Percentiles rank a stretch among this genome's conserved stretches.
Conservation (phyloP, 2,888 invertebrate genomes). For the Synergus laeviventris region DNA sequence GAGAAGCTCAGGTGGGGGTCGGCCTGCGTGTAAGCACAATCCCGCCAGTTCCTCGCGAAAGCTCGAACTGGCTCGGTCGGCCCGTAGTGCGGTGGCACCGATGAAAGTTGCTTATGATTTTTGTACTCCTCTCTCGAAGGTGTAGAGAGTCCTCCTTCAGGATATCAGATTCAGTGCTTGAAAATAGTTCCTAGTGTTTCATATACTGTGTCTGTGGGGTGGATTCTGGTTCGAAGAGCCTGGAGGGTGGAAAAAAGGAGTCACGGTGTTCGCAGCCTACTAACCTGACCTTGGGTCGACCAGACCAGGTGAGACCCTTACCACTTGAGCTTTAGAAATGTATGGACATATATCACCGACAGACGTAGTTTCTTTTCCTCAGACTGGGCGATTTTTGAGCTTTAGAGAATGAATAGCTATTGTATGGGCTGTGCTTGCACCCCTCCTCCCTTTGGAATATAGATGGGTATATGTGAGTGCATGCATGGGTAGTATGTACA, state of each 20-base stretch:
- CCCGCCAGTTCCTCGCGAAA: slow-evolving; percentile 69
- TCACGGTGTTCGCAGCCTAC: slow-evolving; percentile 65
- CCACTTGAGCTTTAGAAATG: slow-evolving; percentile 2
- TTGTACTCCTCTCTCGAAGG: slow-evolving; percentile 1
- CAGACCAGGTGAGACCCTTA: slow-evolving; percentile 67
- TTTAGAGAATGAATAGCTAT: background rate
- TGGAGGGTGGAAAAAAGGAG: slow-evolving; percentile 47
- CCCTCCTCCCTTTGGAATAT: background rate
- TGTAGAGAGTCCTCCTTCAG: background rate
- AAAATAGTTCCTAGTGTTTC: background rate
- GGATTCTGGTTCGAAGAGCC: slow-evolving; percentile 6
- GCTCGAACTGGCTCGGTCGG: slow-evolving; percentile 62
- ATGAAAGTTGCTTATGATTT: slow-evolving; percentile 18
- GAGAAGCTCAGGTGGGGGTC: slow-evolving; percentile 39
- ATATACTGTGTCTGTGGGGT: background rate
- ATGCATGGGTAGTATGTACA: no score
- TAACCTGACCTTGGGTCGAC: slow-evolving; percentile 74
- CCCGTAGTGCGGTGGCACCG: slow-evolving; percentile 30
- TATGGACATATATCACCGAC: background rate
- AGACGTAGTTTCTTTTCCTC: background rate
- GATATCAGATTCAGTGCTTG: background rate
- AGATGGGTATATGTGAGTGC: background rate
- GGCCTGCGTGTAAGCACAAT: slow-evolving; percentile 50
- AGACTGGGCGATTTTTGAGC: background rate
- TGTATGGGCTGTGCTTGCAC: background rate